A percentile compares a stretch with the other conserved stretches of the same genome.
Evolutionary conservation across 2,888 invertebrate genomes (phyloP).

Genomic region (Caenorhabditis macrosperma): DNA sequence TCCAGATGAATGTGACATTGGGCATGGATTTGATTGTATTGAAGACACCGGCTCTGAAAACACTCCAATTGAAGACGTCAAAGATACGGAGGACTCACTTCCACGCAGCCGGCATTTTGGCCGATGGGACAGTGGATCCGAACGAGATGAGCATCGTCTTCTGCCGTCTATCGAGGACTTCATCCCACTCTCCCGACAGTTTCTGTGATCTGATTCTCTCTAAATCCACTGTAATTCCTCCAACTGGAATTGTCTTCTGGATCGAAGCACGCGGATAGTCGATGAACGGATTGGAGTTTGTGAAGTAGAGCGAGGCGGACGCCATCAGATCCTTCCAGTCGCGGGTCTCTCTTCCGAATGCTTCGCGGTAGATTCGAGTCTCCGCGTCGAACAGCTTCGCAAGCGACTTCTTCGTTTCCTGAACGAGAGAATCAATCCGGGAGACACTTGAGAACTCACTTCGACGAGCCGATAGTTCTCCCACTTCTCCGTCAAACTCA

Average conservation of each 20-base stretch:
- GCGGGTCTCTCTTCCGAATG: background rate
- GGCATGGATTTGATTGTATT: background rate
- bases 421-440: no score
- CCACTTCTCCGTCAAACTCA: constrained; percentile 26
- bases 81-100: no score
- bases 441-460: no score
- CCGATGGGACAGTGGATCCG: constrained; percentile 37
- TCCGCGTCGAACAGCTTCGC: constrained; percentile 21
- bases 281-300: constrained; percentile 61
- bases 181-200: constrained; percentile 4
- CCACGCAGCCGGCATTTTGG: constrained; percentile 39
- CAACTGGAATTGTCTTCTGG: constrained; percentile 60
- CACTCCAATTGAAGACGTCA: no score
- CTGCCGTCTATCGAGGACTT: constrained; percentile 6
- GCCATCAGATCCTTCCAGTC: constrained; percentile 7
- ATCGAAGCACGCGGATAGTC: constrained; percentile 59
- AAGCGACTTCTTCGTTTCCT: constrained; percentile 1
- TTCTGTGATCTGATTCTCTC: constrained; percentile 27
- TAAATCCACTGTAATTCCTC: constrained; percentile 44
- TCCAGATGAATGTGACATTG: constrained; percentile 59
- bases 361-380: background rate
- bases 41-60: constrained; percentile 26
- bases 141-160: constrained; percentile 48
- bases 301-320: constrained; percentile 28
- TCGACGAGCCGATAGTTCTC: constrained; percentile 30